Evolutionary conservation across 2,113 vertebrate genomes (phyloP).

Genomic region (Pteruthius melanotis): DNA sequence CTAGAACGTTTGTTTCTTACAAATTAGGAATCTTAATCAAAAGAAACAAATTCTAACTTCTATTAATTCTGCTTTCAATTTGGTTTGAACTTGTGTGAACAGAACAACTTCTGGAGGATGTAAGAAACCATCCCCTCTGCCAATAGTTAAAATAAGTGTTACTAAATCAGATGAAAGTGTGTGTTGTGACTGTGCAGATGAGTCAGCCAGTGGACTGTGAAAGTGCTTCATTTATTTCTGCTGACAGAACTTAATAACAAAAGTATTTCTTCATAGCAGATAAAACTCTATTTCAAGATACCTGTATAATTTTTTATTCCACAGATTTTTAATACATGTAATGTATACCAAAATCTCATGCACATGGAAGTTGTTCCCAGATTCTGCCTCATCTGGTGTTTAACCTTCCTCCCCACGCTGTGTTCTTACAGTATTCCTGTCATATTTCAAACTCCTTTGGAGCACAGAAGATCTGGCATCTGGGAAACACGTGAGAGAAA

Average conservation of each 20-base stretch:
- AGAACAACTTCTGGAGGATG: not conserved
- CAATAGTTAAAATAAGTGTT: not conserved
- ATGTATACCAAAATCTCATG: not conserved
- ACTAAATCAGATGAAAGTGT: not conserved
- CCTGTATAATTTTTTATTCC: not conserved
- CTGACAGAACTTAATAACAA: not conserved
- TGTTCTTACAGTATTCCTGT: conserved; percentile 83
- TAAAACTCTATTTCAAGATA: not conserved
- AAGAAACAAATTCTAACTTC: not conserved
- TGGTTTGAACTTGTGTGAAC: not conserved
- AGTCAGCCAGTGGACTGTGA: not conserved
- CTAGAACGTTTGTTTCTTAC: not conserved
- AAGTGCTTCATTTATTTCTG: not conserved
- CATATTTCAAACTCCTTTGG: conserved; percentile 82
- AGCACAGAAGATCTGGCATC: conserved; percentile 10
- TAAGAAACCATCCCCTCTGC: not conserved
- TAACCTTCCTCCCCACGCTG: not conserved
- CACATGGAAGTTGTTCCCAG: not conserved
- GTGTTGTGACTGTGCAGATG: not conserved
- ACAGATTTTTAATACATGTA: not conserved
- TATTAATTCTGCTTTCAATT: not conserved
- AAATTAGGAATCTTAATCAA: not conserved
- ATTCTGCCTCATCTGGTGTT: not conserved
- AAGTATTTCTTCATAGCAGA: not conserved
- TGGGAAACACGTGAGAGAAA: not conserved